Percentiles rank a stretch among this genome's conserved stretches.
phyloP scores from a whole-genome alignment of 1,140 invertebrate genomes.

The Drosophila kikkawai region DNA sequence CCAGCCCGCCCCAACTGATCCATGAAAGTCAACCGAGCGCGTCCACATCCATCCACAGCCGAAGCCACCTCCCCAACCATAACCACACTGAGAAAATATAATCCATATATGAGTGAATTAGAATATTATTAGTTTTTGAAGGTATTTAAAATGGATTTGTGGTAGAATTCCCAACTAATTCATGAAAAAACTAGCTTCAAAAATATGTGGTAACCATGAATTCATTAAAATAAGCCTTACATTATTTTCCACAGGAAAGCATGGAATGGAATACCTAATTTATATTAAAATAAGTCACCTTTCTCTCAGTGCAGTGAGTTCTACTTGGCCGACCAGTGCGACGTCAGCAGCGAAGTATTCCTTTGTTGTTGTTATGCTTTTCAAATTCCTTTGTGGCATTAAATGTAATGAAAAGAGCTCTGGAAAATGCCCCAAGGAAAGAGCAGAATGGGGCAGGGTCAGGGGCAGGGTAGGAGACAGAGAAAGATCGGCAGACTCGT shows the following conservation, averaged over 20 bases:
- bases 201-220: background rate
- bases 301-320: conserved; percentile 33
- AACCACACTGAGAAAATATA: conserved; percentile 11
- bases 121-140: background rate
- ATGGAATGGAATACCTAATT: background rate
- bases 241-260: background rate
- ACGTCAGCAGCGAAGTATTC: conserved; percentile 49
- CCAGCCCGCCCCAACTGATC: conserved; percentile 77
- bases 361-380: conserved; percentile 76
- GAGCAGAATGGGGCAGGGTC: conserved; percentile 17
- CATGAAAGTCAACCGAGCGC: conserved; percentile 83
- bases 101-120: background rate
- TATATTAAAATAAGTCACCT: background rate
- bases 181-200: background rate
- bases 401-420: conserved; percentile 81
- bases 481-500: conserved; percentile 43
- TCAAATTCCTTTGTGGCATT: conserved; percentile 82
- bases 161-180: background rate
- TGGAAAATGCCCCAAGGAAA: conserved; percentile 64
- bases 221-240: background rate
- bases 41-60: conserved; percentile 58
- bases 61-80: conserved; percentile 27
- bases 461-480: background rate
- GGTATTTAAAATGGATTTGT: background rate
- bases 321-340: conserved; percentile 57